Conservation (phyloP, 2,888 invertebrate genomes). For the Cryptus viduatorius region DNA sequence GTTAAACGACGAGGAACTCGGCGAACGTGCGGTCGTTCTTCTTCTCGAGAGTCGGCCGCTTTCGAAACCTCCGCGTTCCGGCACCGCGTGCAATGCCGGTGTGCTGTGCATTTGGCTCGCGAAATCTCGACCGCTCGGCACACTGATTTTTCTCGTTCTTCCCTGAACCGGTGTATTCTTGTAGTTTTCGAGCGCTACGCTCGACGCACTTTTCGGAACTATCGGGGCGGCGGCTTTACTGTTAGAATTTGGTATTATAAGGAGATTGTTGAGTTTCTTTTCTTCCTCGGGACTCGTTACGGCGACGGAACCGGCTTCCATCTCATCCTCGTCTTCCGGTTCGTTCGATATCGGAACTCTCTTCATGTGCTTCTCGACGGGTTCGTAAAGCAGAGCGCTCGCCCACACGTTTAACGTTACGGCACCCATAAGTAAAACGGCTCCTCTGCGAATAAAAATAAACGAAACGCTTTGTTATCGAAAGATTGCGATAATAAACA, state of each 20-base stretch:
- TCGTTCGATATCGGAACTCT: conserved; percentile 86
- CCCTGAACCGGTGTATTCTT: conserved; percentile 83
- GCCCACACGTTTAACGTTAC: conserved; percentile 94
- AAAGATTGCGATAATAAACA: not conserved
- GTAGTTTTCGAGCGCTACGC: conserved; percentile 88
- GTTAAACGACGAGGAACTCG: conserved; percentile 93
- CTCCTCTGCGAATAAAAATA: conserved; percentile 88
- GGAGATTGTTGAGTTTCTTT: conserved; percentile 72
- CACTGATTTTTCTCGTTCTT: conserved; percentile 88
- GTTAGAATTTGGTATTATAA: conserved; percentile 63
- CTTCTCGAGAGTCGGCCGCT: conserved; percentile 75
- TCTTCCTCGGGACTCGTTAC: conserved; percentile 79
- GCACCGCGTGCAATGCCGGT: conserved; percentile 89
- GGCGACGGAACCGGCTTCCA: conserved; percentile 71
- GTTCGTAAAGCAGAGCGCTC: conserved; percentile 93
- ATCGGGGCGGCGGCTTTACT: conserved; percentile 73
- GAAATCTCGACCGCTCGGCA: conserved; percentile 86
- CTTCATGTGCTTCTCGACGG: conserved; percentile 93
- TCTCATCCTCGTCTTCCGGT: conserved; percentile 81
- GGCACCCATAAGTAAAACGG: conserved; percentile 93
- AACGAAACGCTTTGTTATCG: not conserved
- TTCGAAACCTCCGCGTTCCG: conserved; percentile 87
- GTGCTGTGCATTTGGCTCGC: conserved; percentile 88
- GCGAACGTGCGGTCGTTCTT: conserved; percentile 84
- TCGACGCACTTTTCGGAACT: conserved; percentile 88